Evolutionary conservation across 2,888 invertebrate species (phyloP).

Genomic region (Monoplex corrugatus): DNA sequence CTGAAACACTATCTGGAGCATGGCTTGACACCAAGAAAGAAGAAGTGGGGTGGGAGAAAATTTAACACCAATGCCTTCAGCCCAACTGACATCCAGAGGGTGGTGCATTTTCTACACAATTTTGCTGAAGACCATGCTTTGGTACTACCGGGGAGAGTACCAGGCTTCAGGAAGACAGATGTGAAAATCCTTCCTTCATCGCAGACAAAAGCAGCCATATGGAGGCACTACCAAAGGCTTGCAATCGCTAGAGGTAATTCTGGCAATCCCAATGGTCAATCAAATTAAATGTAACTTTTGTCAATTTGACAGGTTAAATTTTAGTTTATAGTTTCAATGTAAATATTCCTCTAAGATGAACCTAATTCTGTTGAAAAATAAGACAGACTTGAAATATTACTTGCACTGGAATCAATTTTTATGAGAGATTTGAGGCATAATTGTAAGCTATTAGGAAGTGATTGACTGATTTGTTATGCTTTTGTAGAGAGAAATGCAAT

Average conservation of each 20-base stretch:
- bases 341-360: too few species aligned
- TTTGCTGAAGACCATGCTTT: slow-evolving; percentile 56
- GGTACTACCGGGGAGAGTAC: slow-evolving; percentile 51
- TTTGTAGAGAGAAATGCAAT: too few species aligned
- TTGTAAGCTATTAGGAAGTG: too few species aligned
- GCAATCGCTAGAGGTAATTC: neutral
- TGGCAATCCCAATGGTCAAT: too few species aligned
- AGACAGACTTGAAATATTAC: too few species aligned
- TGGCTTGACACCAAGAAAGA: slow-evolving; percentile 40
- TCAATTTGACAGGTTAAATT: too few species aligned
- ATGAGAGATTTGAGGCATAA: too few species aligned
- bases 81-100: slow-evolving; percentile 40
- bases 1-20: slow-evolving; percentile 46
- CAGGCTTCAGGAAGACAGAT: slow-evolving; percentile 39
- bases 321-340: too few species aligned
- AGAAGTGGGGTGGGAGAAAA: slow-evolving; percentile 47
- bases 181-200: slow-evolving; percentile 2
- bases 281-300: too few species aligned
- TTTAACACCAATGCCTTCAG: slow-evolving; percentile 33
- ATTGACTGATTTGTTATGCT: too few species aligned
- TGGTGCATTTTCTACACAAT: slow-evolving; percentile 52
- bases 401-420: too few species aligned
- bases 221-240: neutral
- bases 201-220: neutral
- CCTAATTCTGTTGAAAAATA: too few species aligned